Base-by-base conservation (phyloP, 2,113 vertebrate species). In the Proteles cristata region DNA sequence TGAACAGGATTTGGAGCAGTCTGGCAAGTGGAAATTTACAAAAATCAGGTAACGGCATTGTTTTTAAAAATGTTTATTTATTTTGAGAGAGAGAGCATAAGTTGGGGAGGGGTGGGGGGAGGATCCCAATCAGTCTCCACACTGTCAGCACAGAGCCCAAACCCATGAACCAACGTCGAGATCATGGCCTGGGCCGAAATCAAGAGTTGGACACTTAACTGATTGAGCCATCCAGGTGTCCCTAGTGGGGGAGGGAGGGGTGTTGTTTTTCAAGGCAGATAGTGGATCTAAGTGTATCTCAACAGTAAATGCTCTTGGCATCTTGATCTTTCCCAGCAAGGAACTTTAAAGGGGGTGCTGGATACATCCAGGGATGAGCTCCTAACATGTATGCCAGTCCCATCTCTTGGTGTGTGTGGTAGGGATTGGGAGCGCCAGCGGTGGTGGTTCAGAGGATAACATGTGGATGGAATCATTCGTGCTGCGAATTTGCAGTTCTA, bases 231-330 rank as follows among this genome's bases (percentile, higher is more conserved):
- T 2, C 58, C 21, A 9, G 58, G 58, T 9, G 58, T 17, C 58
- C 21, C 21, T 61, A 61, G 7, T 58, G 5, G 16, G 50, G 19
- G 55, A 0, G 2, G 21, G 19, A 7, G 17, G 79, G 9, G 4
- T 1, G 19, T 7, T 83, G 10, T 45, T 35, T 48, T 61, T 88
- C 7, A 77, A 77, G 35, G 23, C 12, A 66, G 48, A 11, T 74
- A 12, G 15, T 28, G 7, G 79, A 45, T 66, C n/a, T 21, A 31
- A 7, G 28, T 43, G 2, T 76, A 65, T 26, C 25, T 53, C 14
- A 39, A 73, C 4, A 33, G 16, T 53, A 84, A 66, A 45, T 53
- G n/a, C 25, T 76, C 21, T 45, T 4, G 21, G 58, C 26, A n/a
- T 43, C 66, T n/a, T 55, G n/a, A 74, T 33, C 10, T 33, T 89